These are phyloP conservation scores for Halichoeres trimaculatus DNA, from an alignment of 2,113 vertebrate genomes.

Conservation along the genomic window DNA sequence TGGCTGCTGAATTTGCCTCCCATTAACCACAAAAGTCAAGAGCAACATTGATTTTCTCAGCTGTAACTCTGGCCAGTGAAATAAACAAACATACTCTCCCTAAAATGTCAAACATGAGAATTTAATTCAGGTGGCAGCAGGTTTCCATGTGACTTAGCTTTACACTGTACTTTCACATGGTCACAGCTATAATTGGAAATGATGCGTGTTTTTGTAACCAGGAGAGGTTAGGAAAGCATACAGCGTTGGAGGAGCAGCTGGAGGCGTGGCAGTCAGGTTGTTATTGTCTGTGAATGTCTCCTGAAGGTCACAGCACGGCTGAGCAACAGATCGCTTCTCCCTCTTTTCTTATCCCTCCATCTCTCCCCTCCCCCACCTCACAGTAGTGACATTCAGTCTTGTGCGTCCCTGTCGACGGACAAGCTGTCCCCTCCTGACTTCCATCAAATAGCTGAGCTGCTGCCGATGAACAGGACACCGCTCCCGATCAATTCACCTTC, in stretches of 20 bases:
- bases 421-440: conserved; percentile 53
- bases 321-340: conserved; percentile 55
- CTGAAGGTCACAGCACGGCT: conserved; percentile 66
- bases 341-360: neutral
- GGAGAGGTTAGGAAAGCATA: conserved; percentile 12
- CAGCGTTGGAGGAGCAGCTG: conserved; percentile 13
- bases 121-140: neutral
- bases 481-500: conserved; percentile 75
- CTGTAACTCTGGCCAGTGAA: neutral
- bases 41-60: neutral
- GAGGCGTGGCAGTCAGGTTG: conserved; percentile 45
- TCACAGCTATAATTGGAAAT: conserved; percentile 31
- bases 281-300: conserved; percentile 72
- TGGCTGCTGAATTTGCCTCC: neutral
- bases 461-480: conserved; percentile 59
- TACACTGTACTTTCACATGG: conserved; percentile 12
- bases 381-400: conserved; percentile 55
- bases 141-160: conserved; percentile 5
- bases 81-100: neutral
- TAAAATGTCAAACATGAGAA: neutral
- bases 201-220: conserved; percentile 8
- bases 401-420: conserved; percentile 21
- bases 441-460: conserved; percentile 54
- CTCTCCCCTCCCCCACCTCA: conserved; percentile 35
- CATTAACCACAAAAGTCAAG: neutral